Conservation (phyloP, 2,888 invertebrate species). For the Oxyteleia sp. region DNA sequence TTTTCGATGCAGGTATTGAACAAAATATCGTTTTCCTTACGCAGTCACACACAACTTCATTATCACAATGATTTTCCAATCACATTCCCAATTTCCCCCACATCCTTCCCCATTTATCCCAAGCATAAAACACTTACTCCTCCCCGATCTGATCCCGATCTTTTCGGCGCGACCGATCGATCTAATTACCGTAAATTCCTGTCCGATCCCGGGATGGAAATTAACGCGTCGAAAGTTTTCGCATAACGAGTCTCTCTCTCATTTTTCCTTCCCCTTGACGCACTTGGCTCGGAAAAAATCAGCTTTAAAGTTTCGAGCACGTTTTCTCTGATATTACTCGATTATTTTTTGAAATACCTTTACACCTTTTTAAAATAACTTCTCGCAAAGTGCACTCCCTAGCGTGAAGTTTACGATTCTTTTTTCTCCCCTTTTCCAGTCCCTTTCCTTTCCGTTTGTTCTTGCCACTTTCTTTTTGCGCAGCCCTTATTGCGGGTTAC, state of each 20-base stretch:
- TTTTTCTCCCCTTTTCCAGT: conserved; percentile 4
- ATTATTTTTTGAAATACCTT: conserved; percentile 62
- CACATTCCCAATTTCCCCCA: no score
- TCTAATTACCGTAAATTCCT: conserved; percentile 47
- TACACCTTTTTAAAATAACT: conserved; percentile 65
- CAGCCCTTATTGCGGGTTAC: no score
- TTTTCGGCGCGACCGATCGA: conserved; percentile 21
- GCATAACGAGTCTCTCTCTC: conserved; percentile 26
- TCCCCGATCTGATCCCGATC: background rate
- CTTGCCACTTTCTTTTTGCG: conserved; percentile 8
- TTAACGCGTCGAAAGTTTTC: conserved; percentile 51
- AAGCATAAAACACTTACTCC: conserved; percentile 18
- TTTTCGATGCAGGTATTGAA: no score
- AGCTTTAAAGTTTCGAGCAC: conserved; percentile 58
- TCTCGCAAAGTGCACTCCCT: conserved; percentile 47
- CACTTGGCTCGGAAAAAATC: conserved; percentile 39
- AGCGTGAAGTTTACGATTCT: conserved; percentile 31
- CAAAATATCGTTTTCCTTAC: no score
- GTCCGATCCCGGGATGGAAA: conserved; percentile 3
- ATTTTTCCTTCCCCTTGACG: conserved; percentile 22
- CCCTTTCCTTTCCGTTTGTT: conserved; percentile 18
- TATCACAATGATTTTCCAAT: no score
- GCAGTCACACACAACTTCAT: no score
- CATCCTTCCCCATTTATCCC: no score
- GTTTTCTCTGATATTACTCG: conserved; percentile 53